Conservation (phyloP, 2,797 vertebrate genomes). For the Myotis planiceps region DNA sequence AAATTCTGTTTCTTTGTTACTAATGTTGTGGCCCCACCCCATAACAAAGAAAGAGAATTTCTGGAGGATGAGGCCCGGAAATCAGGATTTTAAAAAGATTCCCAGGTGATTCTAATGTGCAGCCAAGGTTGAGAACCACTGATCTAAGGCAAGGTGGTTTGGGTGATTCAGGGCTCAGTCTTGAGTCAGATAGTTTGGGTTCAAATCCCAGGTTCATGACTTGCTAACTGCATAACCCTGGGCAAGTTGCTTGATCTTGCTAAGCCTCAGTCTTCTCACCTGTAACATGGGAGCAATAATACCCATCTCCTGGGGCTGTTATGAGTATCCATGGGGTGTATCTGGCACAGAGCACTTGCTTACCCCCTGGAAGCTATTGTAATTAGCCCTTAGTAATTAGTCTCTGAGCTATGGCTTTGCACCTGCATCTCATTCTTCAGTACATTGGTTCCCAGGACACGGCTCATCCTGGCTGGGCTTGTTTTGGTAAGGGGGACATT, state of each 20-base stretch:
- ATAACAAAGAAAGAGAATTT: too few species aligned
- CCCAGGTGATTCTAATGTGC: too few species aligned
- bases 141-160: not conserved
- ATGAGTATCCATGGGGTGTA: conserved; percentile 35
- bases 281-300: conserved; percentile 45
- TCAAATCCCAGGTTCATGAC: conserved; percentile 47
- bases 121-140: too few species aligned
- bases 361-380: conserved; percentile 59
- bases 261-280: conserved; percentile 62
- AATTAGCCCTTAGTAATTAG: conserved; percentile 31
- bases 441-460: conserved; percentile 12
- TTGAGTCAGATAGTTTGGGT: not conserved
- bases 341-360: conserved; percentile 28
- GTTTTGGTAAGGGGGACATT: conserved; percentile 37
- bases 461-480: not conserved
- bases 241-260: conserved; percentile 15
- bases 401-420: conserved; percentile 48
- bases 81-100: too few species aligned
- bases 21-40: too few species aligned
- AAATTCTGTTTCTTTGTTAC: too few species aligned
- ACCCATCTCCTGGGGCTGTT: not conserved
- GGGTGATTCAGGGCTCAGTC: not conserved
- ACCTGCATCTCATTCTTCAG: conserved; percentile 44
- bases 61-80: too few species aligned
- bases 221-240: conserved; percentile 1